Percentiles rank a stretch among this genome's conserved stretches.
Conservation (phyloP, 2,113 vertebrate genomes). For the Coturnix japonica region DNA sequence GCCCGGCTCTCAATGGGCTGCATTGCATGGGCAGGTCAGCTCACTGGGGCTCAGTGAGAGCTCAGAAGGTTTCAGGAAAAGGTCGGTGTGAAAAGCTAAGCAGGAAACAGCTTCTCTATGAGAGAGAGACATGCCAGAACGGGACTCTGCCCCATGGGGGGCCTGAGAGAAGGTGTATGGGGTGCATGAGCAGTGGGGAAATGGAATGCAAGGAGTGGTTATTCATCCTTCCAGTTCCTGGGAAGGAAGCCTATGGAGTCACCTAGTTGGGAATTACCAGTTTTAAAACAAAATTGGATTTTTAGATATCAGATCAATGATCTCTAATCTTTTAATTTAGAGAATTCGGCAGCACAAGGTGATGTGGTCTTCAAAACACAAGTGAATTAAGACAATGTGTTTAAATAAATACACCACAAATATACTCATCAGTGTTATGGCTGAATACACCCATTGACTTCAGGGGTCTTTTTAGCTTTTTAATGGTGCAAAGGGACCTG, state of each 20-base stretch:
- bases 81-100: not conserved
- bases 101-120: not conserved
- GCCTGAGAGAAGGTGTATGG: not conserved
- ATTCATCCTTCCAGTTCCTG: not conserved
- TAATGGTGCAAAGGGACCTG: not conserved
- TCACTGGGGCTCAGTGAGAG: not conserved
- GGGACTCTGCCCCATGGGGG: not conserved
- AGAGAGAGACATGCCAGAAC: not conserved
- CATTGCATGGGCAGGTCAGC: not conserved
- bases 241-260: not conserved
- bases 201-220: rapidly evolving
- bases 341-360: not conserved
- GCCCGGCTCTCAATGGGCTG: rapidly evolving
- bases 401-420: not conserved
- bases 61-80: not conserved
- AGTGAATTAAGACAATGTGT: not conserved
- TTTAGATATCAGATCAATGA: not conserved
- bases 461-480: not conserved
- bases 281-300: not conserved
- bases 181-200: not conserved
- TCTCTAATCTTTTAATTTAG: not conserved
- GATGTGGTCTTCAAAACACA: not conserved
- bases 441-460: not conserved
- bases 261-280: not conserved
- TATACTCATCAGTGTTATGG: not conserved